Base-by-base conservation (phyloP, 1,140 invertebrate species). In the Bombus superbus region DNA sequence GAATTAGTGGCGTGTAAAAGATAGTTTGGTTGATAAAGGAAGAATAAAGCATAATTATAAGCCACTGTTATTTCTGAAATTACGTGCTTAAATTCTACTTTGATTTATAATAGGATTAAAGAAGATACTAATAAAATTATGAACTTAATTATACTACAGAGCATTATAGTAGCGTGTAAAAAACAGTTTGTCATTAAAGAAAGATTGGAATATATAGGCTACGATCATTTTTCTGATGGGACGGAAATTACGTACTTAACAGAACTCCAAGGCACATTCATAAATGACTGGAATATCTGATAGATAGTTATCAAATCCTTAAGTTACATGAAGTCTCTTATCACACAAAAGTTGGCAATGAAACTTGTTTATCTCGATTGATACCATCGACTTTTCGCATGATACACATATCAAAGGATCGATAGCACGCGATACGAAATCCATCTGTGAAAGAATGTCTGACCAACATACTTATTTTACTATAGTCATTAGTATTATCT, bases 231-330 rank as follows among this genome's bases (percentile, higher is more conserved):
- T 10, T 35, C 32, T 25, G 73, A 40, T 62, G 38, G 75, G 4
- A 32, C 38, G 75, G 28, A 64, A 78, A 78, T 78, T 62, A 40
- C n/a, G 13, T 74, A 74, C 25, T 74, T 74, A 53, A 74, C 32
- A 74, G 44, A 74, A 53, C 73, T 53, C 28, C 40, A 10, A 22
- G 38, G 15, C 42, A 11, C 38, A n/a, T 42, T 38, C 75, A 64
- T 78, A 62, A 62, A 64, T 78, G 75, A 42, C 15, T 28, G 10
- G 5, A 62, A 62, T 62, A 76, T 76, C 74, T 76, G 74, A 76
- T 38, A 62, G 57, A 78, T 64, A 78, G 28, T 64, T 78, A 42
- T 78, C 38, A 32, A 78, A 62, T 78, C n/a, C 59, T 78, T 78
- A 64, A 64, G 38, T 64, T 64, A 64, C 75, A 78, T 32, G 75